Evolutionary conservation across 2,113 vertebrate genomes (phyloP).

Genomic region (Platanista minor): DNA sequence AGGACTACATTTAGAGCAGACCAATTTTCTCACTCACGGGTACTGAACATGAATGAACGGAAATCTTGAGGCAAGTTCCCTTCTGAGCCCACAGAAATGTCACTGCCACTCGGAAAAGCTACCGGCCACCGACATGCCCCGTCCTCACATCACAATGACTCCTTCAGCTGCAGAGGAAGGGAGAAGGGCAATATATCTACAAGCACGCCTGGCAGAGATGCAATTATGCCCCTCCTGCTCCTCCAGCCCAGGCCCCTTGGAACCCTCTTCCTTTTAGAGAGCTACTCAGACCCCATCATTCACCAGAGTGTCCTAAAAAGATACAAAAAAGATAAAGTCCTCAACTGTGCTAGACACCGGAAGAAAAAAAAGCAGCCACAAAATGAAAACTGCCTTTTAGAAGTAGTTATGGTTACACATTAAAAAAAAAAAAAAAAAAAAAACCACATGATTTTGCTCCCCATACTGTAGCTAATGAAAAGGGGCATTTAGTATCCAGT

Average conservation of each 20-base stretch:
- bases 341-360: background rate
- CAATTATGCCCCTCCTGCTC: background rate
- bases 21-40: background rate
- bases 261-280: background rate
- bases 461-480: constrained; percentile 42
- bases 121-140: background rate
- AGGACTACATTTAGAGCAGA: background rate
- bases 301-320: background rate
- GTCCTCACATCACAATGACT: background rate
- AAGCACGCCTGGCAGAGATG: background rate
- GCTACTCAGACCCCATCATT: background rate
- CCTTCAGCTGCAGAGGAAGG: background rate
- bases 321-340: constrained; percentile 4
- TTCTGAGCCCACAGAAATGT: background rate
- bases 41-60: background rate
- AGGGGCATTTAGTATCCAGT: constrained; percentile 22
- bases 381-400: constrained; percentile 47
- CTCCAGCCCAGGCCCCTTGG: background rate
- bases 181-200: background rate
- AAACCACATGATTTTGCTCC: constrained; percentile 50
- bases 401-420: constrained; percentile 6
- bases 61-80: background rate
- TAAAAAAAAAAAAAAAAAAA: constrained; percentile 21
- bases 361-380: background rate
- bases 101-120: background rate